Evolutionary conservation across 2,888 invertebrate species (phyloP).

Genomic region (Netelia fuscicornis): DNA sequence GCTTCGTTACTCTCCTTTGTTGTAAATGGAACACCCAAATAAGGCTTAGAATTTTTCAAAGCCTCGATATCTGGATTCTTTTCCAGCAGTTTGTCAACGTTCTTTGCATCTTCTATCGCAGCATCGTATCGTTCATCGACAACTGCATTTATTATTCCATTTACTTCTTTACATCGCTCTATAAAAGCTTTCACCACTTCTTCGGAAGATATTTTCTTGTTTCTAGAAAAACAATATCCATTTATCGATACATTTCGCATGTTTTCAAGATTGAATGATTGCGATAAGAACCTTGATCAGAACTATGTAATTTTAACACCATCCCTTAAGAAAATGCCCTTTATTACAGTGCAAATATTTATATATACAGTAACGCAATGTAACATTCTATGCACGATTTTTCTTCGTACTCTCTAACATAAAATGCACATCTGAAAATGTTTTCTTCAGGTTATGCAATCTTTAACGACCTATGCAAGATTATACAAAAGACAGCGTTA

Average conservation of each 20-base stretch:
- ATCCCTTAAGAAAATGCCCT: too few relatives aligned
- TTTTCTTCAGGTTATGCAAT: too few relatives aligned
- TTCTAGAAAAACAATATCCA: slow-evolving; percentile 71
- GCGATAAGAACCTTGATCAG: too few relatives aligned
- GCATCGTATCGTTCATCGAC: slow-evolving; percentile 92
- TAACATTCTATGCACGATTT: too few relatives aligned
- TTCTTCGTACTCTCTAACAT: too few relatives aligned
- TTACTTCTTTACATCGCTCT: slow-evolving; percentile 91
- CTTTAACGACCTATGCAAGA: too few relatives aligned
- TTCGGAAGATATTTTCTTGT: slow-evolving; percentile 88
- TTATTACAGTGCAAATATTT: too few relatives aligned
- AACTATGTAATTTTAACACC: too few relatives aligned
- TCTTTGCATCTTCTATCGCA: slow-evolving; percentile 92
- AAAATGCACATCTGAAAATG: too few relatives aligned
- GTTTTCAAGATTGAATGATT: neutral
- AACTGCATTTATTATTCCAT: slow-evolving; percentile 92
- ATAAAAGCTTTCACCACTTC: slow-evolving; percentile 91
- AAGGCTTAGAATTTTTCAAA: slow-evolving; percentile 90
- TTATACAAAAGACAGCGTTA: slow-evolving; percentile 72
- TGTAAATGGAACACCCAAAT: slow-evolving; percentile 96
- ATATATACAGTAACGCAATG: too few relatives aligned
- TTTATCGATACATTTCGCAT: neutral
- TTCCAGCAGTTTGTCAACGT: slow-evolving; percentile 89
- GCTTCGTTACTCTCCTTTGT: slow-evolving; percentile 95
- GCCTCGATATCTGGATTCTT: slow-evolving; percentile 86